Base-by-base conservation (phyloP, 2,888 invertebrate species). In the Heliconius charithonia region DNA sequence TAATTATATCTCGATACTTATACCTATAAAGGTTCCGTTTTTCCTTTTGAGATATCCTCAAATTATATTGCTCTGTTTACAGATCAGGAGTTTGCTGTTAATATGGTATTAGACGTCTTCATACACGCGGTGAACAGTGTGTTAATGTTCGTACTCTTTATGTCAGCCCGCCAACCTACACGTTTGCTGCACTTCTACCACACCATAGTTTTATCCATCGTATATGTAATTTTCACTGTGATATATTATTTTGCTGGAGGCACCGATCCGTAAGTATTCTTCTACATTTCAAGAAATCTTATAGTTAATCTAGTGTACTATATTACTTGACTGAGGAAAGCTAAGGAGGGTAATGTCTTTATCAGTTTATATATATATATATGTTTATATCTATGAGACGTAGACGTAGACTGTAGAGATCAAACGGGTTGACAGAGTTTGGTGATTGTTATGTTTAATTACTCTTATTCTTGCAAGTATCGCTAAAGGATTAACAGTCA, bases 161-260 rank as follows among this genome's bases (percentile, higher is more conserved):
- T 96, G 81, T 90, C 97, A 67, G 96, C 96, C n/a, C 96, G 96
- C n/a, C 96, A 97, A 85, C 97, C 98, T 9, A 93, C 96, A 25
- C 95, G 96, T 62, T 66, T 92, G n/a, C 83, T 94, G 19, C 95
- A 95, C 85, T 95, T 96, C 87, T 95, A 96, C 92, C 96, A 96
- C 90, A 95, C 97, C 1, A 88, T 97, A 65, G 85, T 95, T 16
- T 95, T 97, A 84, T 96, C 96, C 9, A 83, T 96, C 41, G 84
- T 95, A 45, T 98, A 98, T 89, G 92, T 96, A 75, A 84, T 96
- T 79, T 98, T 98, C 88, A 96, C 96, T 75, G 87, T 96, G 37
- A 94, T 97, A 79, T 98, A 97, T 89, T 97, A 96, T 89, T 87
- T 92, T 51, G 96, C 96, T 76, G 98, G 97, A 41, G 98, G 97